Evolutionary conservation across 2,113 vertebrate genomes (phyloP).

Genomic region (Gnathonemus longibarbis): DNA sequence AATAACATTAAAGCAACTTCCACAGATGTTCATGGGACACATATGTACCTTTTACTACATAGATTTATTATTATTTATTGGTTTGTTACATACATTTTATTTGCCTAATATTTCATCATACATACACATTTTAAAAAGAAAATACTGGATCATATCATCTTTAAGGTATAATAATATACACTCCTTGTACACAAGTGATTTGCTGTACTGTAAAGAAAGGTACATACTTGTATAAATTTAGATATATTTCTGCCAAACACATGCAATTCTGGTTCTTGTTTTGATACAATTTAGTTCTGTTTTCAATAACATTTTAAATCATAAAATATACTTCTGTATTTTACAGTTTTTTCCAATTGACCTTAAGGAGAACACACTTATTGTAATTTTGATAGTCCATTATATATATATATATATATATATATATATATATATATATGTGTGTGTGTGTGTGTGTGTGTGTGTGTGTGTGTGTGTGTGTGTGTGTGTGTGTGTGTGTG

Average conservation of each 20-base stretch:
- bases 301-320: background rate
- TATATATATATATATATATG: too few species aligned
- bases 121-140: slow-evolving; percentile 39
- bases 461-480: background rate
- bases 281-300: background rate
- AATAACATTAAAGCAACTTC: background rate
- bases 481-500: background rate
- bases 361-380: background rate
- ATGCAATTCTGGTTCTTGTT: background rate
- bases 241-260: background rate
- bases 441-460: background rate
- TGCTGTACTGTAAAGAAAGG: slow-evolving; percentile 35
- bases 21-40: background rate
- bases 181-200: slow-evolving; percentile 37
- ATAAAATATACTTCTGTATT: background rate
- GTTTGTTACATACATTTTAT: slow-evolving; percentile 20
- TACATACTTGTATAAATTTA: slow-evolving; percentile 30
- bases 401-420: background rate
- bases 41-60: slow-evolving; percentile 10
- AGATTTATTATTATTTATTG: slow-evolving; percentile 28
- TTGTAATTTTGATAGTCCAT: too few species aligned
- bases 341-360: background rate
- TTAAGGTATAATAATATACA: slow-evolving; percentile 41
- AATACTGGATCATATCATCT: slow-evolving; percentile 33
- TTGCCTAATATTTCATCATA: slow-evolving; percentile 38